These are phyloP conservation scores for Rhadina sibilatrix DNA, from an alignment of 2,113 vertebrate genomes.

Conservation along the genomic window DNA sequence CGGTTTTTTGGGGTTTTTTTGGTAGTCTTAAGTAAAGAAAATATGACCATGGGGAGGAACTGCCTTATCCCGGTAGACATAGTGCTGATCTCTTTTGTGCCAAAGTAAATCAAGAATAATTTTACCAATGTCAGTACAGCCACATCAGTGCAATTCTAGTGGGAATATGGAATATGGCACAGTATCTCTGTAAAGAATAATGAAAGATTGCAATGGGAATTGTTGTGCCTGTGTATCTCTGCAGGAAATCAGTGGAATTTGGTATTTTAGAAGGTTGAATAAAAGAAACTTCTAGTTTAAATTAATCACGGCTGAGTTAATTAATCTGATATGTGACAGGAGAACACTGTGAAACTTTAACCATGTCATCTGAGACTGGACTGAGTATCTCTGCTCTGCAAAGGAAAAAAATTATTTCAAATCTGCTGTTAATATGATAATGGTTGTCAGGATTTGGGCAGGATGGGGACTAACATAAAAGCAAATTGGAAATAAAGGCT, in stretches of 20 bases:
- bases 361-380: neutral
- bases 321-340: neutral
- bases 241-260: conserved; percentile 39
- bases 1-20: neutral
- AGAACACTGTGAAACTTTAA: conserved; percentile 12
- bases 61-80: neutral
- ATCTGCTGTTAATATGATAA: neutral
- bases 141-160: neutral
- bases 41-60: neutral
- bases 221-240: conserved; percentile 35
- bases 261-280: conserved; percentile 25
- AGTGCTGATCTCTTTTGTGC: neutral
- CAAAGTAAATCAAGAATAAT: conserved; percentile 42
- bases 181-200: conserved; percentile 25
- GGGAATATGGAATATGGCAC: conserved; percentile 2
- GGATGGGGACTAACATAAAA: neutral
- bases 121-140: neutral
- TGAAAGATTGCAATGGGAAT: conserved; percentile 46
- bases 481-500: neutral
- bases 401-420: neutral
- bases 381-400: neutral
- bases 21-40: conserved; percentile 21
- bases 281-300: conserved; percentile 19
- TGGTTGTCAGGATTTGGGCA: neutral
- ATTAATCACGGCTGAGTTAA: conserved; percentile 26